Evolutionary conservation across 2,888 invertebrate genomes (phyloP).

Genomic region (Dichetophora obliterata): DNA sequence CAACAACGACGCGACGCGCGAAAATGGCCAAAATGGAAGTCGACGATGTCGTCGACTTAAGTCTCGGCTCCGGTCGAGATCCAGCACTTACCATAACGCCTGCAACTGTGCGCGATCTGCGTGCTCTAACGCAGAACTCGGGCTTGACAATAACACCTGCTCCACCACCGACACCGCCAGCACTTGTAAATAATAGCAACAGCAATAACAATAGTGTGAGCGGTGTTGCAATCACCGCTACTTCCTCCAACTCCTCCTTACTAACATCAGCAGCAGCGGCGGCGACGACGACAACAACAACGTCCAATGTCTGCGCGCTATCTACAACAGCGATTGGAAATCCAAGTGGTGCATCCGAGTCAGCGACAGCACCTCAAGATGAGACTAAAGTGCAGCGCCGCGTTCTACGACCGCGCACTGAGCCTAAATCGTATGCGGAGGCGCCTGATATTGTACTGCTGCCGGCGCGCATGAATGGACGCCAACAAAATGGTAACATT

Average conservation of each 20-base stretch:
- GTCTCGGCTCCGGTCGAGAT: slow-evolving; percentile 73
- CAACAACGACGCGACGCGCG: slow-evolving; percentile 65
- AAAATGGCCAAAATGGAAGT: slow-evolving; percentile 84
- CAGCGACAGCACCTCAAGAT: slow-evolving; percentile 50
- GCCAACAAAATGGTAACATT: slow-evolving; percentile 74
- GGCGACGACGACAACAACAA: too few species aligned
- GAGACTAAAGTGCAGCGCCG: slow-evolving; percentile 72
- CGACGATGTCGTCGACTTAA: slow-evolving; percentile 91
- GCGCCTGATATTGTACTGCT: slow-evolving; percentile 80
- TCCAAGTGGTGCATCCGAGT: slow-evolving; percentile 30
- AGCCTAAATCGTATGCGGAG: slow-evolving; percentile 87
- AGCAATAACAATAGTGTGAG: slow-evolving; percentile 22
- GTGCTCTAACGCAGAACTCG: slow-evolving; percentile 74
- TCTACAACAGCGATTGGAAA: slow-evolving; percentile 15
- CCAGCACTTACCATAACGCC: slow-evolving; percentile 68
- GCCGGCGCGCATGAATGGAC: slow-evolving; percentile 72
- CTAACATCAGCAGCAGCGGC: background rate
- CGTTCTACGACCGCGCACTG: slow-evolving; percentile 85
- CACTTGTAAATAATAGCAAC: slow-evolving; percentile 24
- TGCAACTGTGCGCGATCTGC: slow-evolving; percentile 71
- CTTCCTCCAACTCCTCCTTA: slow-evolving; percentile 31
- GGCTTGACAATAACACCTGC: slow-evolving; percentile 77
- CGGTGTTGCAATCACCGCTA: slow-evolving; percentile 36
- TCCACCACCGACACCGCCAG: slow-evolving; percentile 70
- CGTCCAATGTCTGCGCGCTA: background rate